Conservation (phyloP, 1,140 invertebrate species). For the Steinernema feltiae region DNA sequence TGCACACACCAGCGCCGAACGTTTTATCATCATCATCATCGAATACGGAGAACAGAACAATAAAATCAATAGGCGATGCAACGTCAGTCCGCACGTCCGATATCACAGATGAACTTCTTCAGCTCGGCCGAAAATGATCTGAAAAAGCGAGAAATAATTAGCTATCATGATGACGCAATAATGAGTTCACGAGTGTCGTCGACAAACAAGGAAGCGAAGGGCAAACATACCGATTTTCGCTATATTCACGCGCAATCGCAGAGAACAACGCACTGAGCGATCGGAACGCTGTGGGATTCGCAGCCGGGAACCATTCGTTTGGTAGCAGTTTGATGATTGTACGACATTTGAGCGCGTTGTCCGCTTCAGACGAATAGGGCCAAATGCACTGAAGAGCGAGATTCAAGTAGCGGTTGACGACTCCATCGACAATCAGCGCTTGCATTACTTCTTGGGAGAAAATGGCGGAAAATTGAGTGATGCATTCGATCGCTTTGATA, state of each 20-base stretch:
- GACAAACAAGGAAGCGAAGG: not conserved
- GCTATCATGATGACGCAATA: not conserved
- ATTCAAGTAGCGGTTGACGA: slow-evolving; percentile 20
- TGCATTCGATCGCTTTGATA: slow-evolving; percentile 33
- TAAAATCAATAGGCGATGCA: no score
- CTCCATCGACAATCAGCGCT: slow-evolving; percentile 29
- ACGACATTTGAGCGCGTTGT: slow-evolving; percentile 7
- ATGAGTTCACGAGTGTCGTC: no score
- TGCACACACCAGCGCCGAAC: no score
- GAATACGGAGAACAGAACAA: no score
- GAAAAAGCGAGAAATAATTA: no score
- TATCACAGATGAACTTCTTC: not conserved
- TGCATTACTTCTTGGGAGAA: slow-evolving; percentile 22
- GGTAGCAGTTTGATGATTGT: slow-evolving; percentile 2
- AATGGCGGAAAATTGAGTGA: slow-evolving; percentile 19
- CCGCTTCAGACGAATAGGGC: not conserved
- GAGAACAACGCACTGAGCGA: not conserved
- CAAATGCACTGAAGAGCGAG: slow-evolving; percentile 6
- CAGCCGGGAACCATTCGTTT: slow-evolving; percentile 1
- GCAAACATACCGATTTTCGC: not conserved
- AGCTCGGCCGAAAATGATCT: not conserved
- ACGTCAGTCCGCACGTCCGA: no score
- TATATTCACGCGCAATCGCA: not conserved
- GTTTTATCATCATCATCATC: no score
- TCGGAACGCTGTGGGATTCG: not conserved